Conservation (phyloP, 2,888 invertebrate species). For the Meghimatium bilineatum region DNA sequence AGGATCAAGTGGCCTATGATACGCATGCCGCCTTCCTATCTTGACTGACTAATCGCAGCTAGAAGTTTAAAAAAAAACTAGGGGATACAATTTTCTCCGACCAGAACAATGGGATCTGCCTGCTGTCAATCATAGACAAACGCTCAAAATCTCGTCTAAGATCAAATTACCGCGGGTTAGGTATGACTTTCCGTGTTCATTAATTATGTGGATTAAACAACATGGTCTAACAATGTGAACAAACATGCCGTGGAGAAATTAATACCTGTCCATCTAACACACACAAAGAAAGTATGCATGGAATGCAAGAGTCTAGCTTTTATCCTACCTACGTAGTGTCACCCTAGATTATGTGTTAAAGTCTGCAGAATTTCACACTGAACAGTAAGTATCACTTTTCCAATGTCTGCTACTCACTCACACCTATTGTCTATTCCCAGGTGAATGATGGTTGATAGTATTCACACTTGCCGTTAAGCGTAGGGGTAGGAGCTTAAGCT, state of each 20-base stretch:
- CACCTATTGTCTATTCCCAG: too few relatives aligned
- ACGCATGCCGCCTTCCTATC: not conserved
- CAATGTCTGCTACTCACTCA: too few relatives aligned
- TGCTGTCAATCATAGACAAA: not conserved
- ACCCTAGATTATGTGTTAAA: too few relatives aligned
- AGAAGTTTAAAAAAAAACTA: slow-evolving; percentile 6
- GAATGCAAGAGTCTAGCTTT: not conserved
- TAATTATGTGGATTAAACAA: not conserved
- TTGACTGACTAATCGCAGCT: not conserved
- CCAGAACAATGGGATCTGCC: not conserved
- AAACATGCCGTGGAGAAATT: not conserved
- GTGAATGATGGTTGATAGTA: too few relatives aligned
- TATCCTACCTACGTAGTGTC: too few relatives aligned
- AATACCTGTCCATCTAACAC: not conserved
- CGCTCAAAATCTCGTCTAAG: not conserved
- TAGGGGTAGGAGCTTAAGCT: too few relatives aligned
- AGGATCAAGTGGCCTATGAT: not conserved
- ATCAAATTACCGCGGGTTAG: not conserved
- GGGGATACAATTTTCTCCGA: not conserved
- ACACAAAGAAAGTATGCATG: not conserved
- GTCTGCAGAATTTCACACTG: too few relatives aligned
- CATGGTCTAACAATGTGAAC: not conserved
- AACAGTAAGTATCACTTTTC: too few relatives aligned
- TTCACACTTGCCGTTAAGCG: too few relatives aligned
- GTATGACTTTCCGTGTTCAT: not conserved